A percentile compares a stretch with the other conserved stretches of the same genome.
phyloP scores from a whole-genome alignment of 2,113 vertebrate genomes.

The Neopipo cinnamomea region DNA sequence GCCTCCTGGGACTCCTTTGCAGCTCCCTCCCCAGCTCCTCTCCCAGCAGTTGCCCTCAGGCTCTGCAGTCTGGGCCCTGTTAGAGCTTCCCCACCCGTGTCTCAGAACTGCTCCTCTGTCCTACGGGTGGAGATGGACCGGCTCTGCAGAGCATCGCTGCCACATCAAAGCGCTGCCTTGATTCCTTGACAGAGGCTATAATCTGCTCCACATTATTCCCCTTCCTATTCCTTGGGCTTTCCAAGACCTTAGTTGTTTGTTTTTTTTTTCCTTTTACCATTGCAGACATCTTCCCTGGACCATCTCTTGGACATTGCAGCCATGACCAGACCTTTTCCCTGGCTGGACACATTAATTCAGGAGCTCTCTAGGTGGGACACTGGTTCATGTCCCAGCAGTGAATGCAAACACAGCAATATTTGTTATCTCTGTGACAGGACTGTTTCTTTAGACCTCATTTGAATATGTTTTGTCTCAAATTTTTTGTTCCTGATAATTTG shows the following conservation, averaged over 20 bases:
- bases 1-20: background rate
- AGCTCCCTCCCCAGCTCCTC: background rate
- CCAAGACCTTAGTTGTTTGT: background rate
- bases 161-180: background rate
- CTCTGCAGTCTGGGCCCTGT: background rate
- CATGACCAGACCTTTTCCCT: background rate
- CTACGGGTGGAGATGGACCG: background rate
- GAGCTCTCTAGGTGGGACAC: background rate
- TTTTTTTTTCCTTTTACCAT: background rate
- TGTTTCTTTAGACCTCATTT: background rate
- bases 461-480: background rate
- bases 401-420: background rate
- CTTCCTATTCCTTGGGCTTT: background rate
- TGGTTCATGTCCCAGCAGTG: background rate
- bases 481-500: slow-evolving; percentile 13
- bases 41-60: background rate
- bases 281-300: background rate
- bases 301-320: background rate
- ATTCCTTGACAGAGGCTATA: background rate
- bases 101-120: background rate
- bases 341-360: background rate
- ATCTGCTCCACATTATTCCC: background rate
- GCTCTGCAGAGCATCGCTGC: background rate
- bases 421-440: background rate
- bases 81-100: background rate